Base-by-base conservation (phyloP, 1,140 invertebrate genomes). In the Thereuonema tuberculata region DNA sequence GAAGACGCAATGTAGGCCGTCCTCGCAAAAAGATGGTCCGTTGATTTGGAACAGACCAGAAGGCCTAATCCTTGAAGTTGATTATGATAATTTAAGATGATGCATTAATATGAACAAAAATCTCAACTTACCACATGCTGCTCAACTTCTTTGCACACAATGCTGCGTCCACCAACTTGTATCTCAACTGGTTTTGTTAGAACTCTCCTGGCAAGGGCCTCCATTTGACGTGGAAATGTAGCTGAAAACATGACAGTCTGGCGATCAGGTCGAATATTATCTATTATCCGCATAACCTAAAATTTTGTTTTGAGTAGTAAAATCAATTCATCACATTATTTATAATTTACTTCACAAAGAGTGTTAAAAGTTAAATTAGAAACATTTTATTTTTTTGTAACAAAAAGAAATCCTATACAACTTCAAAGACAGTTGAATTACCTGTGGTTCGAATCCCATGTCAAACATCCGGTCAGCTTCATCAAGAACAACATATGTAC, bases 391-490 rank as follows among this genome's bases (percentile, higher is more conserved):
- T n/a, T n/a, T n/a, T n/a, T n/a, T n/a, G n/a, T n/a, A n/a, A n/a
- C n/a, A n/a, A n/a, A n/a, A n/a, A n/a, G n/a, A n/a, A n/a, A n/a
- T n/a, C n/a, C n/a, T n/a, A 20, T 2, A 26, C 17, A 43, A 46
- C 20, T 20, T 28, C 20, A n/a, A 17, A 59, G 3, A 1, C 2
- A 61, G 20, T 21, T 55, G n/a, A 61, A 65, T 71, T 71, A 89
- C 89, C 77, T 99, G 96, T 2, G 96, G 96, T 75, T 99, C 96
- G 74, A 99, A 99, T 20, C 96, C 96, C 93, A 99, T 98, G 70
- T 99, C 97, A 71, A 99, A 99, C 96, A 99, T 99, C 31, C 97
- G 77, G 74, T 99, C 97, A 1, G 97, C 97, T 75, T 99, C 97
- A 74, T 99, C 97, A 1, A 99, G 73, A 0, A 99, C 96, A 29